Conservation (phyloP, 2,797 vertebrate species). For the Pteropus rufus region DNA sequence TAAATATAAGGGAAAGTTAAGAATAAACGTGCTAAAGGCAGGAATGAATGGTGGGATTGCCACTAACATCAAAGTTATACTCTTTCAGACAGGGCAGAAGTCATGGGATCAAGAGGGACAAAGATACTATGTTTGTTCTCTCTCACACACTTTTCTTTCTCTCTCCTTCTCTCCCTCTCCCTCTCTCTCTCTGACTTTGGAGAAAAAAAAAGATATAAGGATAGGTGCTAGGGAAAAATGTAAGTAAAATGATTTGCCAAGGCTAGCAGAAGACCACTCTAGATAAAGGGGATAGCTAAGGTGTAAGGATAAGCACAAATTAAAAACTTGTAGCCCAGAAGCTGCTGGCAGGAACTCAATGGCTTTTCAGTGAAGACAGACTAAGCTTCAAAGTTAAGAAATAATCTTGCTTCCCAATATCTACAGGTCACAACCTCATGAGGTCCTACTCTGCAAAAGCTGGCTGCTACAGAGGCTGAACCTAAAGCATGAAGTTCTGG, state of each 20-base stretch:
- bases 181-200: neutral
- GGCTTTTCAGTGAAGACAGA: neutral
- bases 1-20: neutral
- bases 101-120: neutral
- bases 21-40: neutral
- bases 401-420: neutral
- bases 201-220: neutral
- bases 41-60: too few relatives aligned
- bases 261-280: neutral
- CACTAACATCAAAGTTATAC: neutral
- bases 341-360: neutral
- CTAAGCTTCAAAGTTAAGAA: constrained; percentile 12
- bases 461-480: neutral
- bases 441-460: neutral
- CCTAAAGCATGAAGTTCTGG: neutral
- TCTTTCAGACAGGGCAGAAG: neutral
- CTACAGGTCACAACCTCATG: neutral
- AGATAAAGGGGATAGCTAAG: neutral
- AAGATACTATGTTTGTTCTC: neutral
- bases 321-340: neutral
- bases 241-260: neutral
- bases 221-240: neutral
- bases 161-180: neutral
- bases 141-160: neutral
- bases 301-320: neutral